Evolutionary conservation across 92 coral and sea anemone genomes (phyloP).

Genomic region (Actinernus sp.): DNA sequence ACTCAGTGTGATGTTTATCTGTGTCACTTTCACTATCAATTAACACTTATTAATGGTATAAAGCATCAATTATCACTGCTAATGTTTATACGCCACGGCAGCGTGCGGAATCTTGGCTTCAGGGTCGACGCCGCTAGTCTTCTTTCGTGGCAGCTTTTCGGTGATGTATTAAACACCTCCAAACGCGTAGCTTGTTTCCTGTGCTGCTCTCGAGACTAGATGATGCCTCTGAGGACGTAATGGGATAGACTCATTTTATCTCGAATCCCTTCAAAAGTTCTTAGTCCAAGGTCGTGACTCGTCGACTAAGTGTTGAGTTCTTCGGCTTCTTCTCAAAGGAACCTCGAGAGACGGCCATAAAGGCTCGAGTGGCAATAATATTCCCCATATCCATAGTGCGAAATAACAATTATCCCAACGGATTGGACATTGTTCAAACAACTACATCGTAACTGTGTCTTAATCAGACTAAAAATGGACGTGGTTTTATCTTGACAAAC

Average conservation of each 20-base stretch:
- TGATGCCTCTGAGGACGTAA: slow-evolving; percentile 22
- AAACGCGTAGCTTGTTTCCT: slow-evolving; percentile 38
- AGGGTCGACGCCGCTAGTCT: slow-evolving; percentile 67
- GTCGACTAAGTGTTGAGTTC: slow-evolving; percentile 35
- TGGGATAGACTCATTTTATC: slow-evolving; percentile 7
- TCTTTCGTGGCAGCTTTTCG: slow-evolving; percentile 47
- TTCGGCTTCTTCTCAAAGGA: neutral
- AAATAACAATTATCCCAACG: too few species aligned
- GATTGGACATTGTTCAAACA: neutral
- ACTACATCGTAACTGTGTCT: too few species aligned
- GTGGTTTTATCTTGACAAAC: too few species aligned
- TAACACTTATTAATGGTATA: slow-evolving; percentile 68
- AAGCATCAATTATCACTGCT: slow-evolving; percentile 74
- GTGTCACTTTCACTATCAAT: slow-evolving; percentile 76
- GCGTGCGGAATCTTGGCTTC: slow-evolving; percentile 41
- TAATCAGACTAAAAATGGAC: too few species aligned
- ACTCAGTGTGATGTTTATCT: neutral
- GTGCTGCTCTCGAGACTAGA: slow-evolving; percentile 19
- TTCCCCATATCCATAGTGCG: too few species aligned
- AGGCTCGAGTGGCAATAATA: slow-evolving; percentile 1
- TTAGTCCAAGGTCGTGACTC: slow-evolving; percentile 22
- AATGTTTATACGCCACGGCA: slow-evolving; percentile 44
- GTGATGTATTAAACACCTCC: slow-evolving; percentile 35
- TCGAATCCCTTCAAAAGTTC: slow-evolving; percentile 5
- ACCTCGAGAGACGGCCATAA: neutral